Evolutionary conservation across 2,888 invertebrate species (phyloP).

Genomic region (Atethmia centrago): DNA sequence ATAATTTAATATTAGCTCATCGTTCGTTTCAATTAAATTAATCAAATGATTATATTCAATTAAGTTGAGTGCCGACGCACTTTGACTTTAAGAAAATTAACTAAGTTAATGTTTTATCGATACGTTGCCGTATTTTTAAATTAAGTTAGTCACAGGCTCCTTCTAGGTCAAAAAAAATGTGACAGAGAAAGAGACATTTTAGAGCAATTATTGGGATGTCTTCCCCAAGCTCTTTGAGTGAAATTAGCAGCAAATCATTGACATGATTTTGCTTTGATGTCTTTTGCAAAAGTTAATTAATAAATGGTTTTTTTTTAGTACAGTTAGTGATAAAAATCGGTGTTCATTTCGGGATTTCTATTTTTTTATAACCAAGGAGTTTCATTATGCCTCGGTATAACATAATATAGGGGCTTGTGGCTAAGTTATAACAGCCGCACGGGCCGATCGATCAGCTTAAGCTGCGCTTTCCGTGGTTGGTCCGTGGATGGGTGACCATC

Average conservation of each 20-base stretch:
- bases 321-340: neutral
- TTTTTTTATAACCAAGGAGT: neutral
- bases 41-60: slow-evolving; percentile 55
- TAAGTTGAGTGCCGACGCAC: slow-evolving; percentile 25
- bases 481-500: too few relatives aligned
- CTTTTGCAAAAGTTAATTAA: neutral
- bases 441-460: too few relatives aligned
- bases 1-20: slow-evolving; percentile 43
- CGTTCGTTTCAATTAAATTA: slow-evolving; percentile 33
- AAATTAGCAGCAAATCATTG: neutral
- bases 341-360: neutral
- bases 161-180: neutral
- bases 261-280: neutral
- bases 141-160: neutral
- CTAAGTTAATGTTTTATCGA: slow-evolving; percentile 25
- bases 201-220: slow-evolving; percentile 16
- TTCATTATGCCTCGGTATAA: neutral
- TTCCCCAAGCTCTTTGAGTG: neutral
- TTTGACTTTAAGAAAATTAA: slow-evolving; percentile 34
- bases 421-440: too few relatives aligned
- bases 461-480: too few relatives aligned
- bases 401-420: neutral
- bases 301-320: neutral
- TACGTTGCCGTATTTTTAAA: slow-evolving; percentile 31
- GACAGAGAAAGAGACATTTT: neutral